These are phyloP conservation scores for Graptemys geographica DNA, from an alignment of 2,797 vertebrate species.

Conservation along the genomic window DNA sequence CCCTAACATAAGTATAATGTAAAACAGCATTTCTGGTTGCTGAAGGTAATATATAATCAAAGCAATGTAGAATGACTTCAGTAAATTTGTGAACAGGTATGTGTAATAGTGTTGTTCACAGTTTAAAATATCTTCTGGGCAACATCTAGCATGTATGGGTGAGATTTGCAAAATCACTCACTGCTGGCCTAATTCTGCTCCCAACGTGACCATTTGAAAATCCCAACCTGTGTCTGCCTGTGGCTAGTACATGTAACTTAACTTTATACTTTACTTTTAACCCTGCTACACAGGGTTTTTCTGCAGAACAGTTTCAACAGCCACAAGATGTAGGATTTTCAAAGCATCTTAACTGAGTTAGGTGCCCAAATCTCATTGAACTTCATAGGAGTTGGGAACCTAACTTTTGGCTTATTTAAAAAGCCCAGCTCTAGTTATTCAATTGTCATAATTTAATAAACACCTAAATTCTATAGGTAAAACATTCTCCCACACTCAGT, in stretches of 20 bases:
- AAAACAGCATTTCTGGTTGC: not conserved
- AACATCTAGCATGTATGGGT: fast-evolving
- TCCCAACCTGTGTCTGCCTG: not conserved
- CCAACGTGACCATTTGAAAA: not conserved
- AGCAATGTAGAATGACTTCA: not conserved
- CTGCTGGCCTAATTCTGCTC: not conserved
- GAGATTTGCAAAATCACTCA: not conserved
- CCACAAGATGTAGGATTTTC: not conserved
- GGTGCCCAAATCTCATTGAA: not conserved
- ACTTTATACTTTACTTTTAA: not conserved
- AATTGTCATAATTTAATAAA: not conserved
- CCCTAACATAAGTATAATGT: not conserved
- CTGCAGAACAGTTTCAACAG: not conserved
- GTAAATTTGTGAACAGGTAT: not conserved
- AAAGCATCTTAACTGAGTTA: not conserved
- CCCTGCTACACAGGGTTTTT: not conserved
- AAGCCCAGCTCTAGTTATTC: not conserved
- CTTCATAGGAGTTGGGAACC: not conserved
- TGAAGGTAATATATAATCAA: not conserved
- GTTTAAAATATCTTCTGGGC: not conserved
- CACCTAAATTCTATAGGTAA: not conserved
- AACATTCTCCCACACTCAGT: constrained; percentile 43
- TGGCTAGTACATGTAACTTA: fast-evolving
- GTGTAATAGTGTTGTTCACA: not conserved
- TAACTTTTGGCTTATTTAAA: not conserved